Evolutionary conservation across 2,888 invertebrate genomes (phyloP), one percentile per base, ranked within the genome.

Genomic region (Thumatha senex): DNA sequence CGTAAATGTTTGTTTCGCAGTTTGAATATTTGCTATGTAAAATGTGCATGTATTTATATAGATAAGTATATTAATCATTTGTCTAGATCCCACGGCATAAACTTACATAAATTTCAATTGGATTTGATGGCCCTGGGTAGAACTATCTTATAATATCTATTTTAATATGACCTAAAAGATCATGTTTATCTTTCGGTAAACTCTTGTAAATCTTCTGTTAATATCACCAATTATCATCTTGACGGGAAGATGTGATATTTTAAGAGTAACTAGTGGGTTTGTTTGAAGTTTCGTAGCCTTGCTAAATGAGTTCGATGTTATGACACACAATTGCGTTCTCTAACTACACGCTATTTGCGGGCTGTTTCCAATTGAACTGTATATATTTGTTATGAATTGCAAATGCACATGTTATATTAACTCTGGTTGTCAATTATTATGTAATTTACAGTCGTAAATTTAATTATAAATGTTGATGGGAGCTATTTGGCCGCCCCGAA

Each of bases 241-340:
- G 18, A 40, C 18, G 12, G 48, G 46, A 39, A 42, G 56, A 40
- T 47, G 51, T 31, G 57, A 58, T 77, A 76, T 79, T 78, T 70
- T 60, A 58, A 69, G 74, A 67, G 53, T 42, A 51, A 38, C 18
- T 24, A 51, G 51, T 57, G 54, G 64, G 65, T 67, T 70, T 63
- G 69, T 82, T 84, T 83, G 83, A 83, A 81, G 78, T 80, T 73
- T 71, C 56, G 59, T 68, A 74, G 65, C 68, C 62, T 51, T 55
- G 56, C 65, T 67, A 64, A 70, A 69, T 68, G 70, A 60, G 67
- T 69, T 64, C 62, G 64, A 69, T 82, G 78, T 82, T 82, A 80
- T 82, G 82, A 80, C 78, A 74, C 73, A 69, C 69, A 61, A 73
- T 70, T 75, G 62, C 55, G 56, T 57, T 62, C 59, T 56, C 66